Percentiles rank a stretch among this genome's conserved stretches.
Conservation (phyloP, 2,888 invertebrate genomes). For the Chalcosyrphus nemorum region DNA sequence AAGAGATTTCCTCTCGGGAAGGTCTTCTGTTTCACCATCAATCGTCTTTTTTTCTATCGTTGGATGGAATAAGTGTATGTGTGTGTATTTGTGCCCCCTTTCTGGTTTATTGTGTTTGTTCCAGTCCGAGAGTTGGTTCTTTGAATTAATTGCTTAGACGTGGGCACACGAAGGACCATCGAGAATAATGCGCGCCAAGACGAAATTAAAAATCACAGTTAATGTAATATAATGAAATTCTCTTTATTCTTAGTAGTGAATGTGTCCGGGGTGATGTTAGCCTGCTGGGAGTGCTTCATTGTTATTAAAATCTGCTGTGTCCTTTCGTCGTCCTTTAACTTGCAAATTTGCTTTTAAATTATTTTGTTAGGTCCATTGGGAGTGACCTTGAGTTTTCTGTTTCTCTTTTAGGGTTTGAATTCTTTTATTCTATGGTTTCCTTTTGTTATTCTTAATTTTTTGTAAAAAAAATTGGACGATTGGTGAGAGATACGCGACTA, state of each 20-base stretch:
- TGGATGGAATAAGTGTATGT: slow-evolving; percentile 20
- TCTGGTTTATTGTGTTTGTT: slow-evolving; percentile 48
- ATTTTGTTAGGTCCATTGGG: slow-evolving; percentile 53
- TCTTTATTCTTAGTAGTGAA: slow-evolving; percentile 54
- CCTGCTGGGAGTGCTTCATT: slow-evolving; percentile 45
- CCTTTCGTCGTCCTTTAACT: slow-evolving; percentile 37
- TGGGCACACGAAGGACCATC: slow-evolving; percentile 14
- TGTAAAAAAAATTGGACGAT: background rate
- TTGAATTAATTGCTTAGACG: slow-evolving; percentile 66
- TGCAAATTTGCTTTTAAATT: slow-evolving; percentile 64
- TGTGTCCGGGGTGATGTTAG: slow-evolving; percentile 39
- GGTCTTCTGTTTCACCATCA: background rate
- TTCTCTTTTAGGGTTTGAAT: background rate
- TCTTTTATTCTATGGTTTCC: too few relatives aligned
- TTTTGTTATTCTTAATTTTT: background rate
- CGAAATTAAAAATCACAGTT: slow-evolving; percentile 73
- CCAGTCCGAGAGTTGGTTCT: slow-evolving; percentile 48
- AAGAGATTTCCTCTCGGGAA: slow-evolving; percentile 58
- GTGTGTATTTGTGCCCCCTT: slow-evolving; percentile 2
- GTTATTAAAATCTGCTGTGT: slow-evolving; percentile 61
- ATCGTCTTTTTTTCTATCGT: slow-evolving; percentile 1
- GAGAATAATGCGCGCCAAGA: slow-evolving; percentile 24
- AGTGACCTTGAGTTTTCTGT: slow-evolving; percentile 45
- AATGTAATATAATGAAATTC: slow-evolving; percentile 66
- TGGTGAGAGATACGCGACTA: background rate